phyloP scores from a whole-genome alignment of 2,797 vertebrate species.

The Acropternis orthonyx region DNA sequence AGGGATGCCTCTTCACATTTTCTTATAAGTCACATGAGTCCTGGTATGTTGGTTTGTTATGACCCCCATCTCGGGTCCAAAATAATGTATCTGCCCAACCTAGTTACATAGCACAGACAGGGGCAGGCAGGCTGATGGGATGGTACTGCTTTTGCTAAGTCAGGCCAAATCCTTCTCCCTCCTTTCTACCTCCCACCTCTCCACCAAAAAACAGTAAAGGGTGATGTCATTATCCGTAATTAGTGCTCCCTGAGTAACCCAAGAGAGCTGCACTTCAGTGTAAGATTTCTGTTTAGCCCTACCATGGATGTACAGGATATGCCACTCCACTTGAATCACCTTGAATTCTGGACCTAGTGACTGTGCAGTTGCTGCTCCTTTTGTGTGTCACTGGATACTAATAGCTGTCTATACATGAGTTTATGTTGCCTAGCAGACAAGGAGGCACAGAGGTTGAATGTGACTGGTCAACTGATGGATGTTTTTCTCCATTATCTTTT shows the following conservation, averaged over 20 bases:
- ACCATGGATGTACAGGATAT: neutral
- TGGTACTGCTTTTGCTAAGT: neutral
- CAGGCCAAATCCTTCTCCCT: neutral
- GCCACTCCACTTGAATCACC: neutral
- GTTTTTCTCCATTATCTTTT: constrained; percentile 41
- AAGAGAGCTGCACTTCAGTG: neutral
- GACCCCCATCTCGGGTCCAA: neutral
- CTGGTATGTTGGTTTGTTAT: neutral
- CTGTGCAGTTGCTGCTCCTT: neutral
- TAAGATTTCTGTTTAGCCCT: neutral
- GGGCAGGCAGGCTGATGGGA: neutral
- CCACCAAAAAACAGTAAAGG: neutral
- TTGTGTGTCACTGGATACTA: neutral
- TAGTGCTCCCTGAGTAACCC: neutral
- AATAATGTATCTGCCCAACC: neutral
- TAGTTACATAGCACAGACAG: neutral
- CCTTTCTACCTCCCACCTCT: accelerated
- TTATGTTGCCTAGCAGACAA: constrained; percentile 31
- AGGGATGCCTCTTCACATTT: neutral
- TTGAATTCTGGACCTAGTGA: neutral
- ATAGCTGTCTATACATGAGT: constrained; percentile 1
- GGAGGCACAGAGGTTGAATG: neutral
- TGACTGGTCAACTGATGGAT: constrained; percentile 55
- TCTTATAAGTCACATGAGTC: neutral
- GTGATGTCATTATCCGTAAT: neutral